phyloP scores from a whole-genome alignment of 2,113 vertebrate genomes.

The Acrocephalus arundinaceus region DNA sequence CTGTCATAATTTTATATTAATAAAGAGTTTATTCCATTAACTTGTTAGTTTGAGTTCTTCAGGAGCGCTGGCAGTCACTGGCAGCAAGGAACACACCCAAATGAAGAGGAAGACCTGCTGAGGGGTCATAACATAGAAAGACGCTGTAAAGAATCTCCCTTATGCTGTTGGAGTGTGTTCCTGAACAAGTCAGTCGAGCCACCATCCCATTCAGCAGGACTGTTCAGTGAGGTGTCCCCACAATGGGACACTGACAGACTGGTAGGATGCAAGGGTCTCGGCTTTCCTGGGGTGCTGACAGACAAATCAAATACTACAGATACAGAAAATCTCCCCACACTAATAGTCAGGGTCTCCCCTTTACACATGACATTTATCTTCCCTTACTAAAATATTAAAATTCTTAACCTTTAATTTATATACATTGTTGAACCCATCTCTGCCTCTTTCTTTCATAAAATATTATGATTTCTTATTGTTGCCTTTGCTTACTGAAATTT shows the following conservation, averaged over 20 bases:
- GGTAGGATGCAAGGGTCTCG: neutral
- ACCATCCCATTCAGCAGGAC: neutral
- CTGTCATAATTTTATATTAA: neutral
- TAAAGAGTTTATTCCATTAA: neutral
- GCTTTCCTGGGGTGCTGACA: neutral
- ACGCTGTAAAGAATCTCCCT: neutral
- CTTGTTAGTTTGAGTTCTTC: neutral
- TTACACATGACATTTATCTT: neutral
- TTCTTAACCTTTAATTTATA: neutral
- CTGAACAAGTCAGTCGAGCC: neutral
- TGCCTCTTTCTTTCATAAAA: neutral
- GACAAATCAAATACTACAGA: neutral
- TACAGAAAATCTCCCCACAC: neutral
- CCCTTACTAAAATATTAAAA: neutral
- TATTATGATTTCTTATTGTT: neutral
- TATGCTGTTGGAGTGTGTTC: neutral
- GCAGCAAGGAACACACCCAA: neutral
- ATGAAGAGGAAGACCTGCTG: neutral
- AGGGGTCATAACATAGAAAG: neutral
- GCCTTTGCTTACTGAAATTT: neutral
- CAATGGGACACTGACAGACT: neutral
- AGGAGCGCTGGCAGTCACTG: rapidly evolving
- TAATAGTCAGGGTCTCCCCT: neutral
- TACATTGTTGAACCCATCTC: neutral
- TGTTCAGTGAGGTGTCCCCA: neutral